Evolutionary conservation across 2,113 vertebrate genomes (phyloP).

Genomic region (Phyllostomus discolor): DNA sequence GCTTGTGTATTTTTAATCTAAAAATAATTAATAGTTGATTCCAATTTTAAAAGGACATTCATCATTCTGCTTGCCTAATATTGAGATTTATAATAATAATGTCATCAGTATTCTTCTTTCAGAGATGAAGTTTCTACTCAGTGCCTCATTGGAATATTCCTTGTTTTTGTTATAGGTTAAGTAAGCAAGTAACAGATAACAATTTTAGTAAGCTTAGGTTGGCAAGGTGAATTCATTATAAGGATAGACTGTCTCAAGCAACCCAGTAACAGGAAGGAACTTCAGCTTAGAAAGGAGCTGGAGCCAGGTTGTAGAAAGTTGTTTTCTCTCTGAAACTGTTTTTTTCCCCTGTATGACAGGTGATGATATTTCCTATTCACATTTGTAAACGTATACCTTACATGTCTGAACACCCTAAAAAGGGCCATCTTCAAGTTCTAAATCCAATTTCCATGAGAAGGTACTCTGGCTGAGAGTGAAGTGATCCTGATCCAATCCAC

Average conservation of each 20-base stretch:
- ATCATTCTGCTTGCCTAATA: neutral
- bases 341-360: neutral
- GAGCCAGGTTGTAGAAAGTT: neutral
- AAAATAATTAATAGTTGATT: conserved; percentile 31
- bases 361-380: neutral
- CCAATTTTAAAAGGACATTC: neutral
- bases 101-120: neutral
- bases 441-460: conserved; percentile 7
- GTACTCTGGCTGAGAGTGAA: neutral
- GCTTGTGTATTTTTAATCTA: neutral
- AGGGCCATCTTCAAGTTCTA: neutral
- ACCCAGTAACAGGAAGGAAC: neutral
- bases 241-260: neutral
- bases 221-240: neutral
- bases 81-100: conserved; percentile 13
- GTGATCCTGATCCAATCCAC: neutral
- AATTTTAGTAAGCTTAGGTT: neutral
- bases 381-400: neutral
- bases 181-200: neutral
- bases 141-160: neutral
- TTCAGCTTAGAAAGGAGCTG: neutral
- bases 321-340: neutral
- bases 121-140: conserved; percentile 29
- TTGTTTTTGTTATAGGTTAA: neutral
- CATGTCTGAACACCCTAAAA: neutral